These are phyloP conservation scores for Drosophila pseudoobscura DNA, from an alignment of 1,140 invertebrate genomes.

Conservation along the genomic window DNA sequence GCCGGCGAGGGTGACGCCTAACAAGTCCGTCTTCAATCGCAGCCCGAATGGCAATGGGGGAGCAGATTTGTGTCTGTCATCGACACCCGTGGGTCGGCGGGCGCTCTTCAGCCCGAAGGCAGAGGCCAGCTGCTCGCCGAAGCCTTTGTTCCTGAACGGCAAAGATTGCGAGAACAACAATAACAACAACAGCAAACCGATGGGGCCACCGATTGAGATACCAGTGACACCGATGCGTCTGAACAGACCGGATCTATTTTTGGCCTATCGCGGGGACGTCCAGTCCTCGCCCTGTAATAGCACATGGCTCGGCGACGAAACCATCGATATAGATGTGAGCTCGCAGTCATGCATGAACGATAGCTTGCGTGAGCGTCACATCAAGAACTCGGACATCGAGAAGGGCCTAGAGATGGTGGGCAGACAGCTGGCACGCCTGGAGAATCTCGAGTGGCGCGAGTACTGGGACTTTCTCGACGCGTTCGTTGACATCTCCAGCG, in stretches of 20 bases:
- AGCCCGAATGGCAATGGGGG: slow-evolving; percentile 9
- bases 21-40: slow-evolving; percentile 25
- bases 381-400: slow-evolving; percentile 89
- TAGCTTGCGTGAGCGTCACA: slow-evolving; percentile 81
- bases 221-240: slow-evolving; percentile 42
- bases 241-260: slow-evolving; percentile 27
- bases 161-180: slow-evolving; percentile 49
- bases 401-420: slow-evolving; percentile 94
- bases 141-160: slow-evolving; percentile 17
- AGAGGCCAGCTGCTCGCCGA: slow-evolving; percentile 1
- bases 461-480: slow-evolving; percentile 94
- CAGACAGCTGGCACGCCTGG: slow-evolving; percentile 89
- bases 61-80: neutral
- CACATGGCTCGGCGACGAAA: no score
- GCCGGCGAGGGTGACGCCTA: slow-evolving; percentile 51
- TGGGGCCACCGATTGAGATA: neutral
- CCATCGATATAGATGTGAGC: no score
- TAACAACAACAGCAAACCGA: neutral
- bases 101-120: slow-evolving; percentile 29
- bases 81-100: slow-evolving; percentile 6
- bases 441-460: slow-evolving; percentile 93
- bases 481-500: slow-evolving; percentile 89
- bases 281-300: neutral
- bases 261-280: slow-evolving; percentile 20
- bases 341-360: no score